Base-by-base conservation (phyloP, 2,797 vertebrate species). In the Huso huso region DNA sequence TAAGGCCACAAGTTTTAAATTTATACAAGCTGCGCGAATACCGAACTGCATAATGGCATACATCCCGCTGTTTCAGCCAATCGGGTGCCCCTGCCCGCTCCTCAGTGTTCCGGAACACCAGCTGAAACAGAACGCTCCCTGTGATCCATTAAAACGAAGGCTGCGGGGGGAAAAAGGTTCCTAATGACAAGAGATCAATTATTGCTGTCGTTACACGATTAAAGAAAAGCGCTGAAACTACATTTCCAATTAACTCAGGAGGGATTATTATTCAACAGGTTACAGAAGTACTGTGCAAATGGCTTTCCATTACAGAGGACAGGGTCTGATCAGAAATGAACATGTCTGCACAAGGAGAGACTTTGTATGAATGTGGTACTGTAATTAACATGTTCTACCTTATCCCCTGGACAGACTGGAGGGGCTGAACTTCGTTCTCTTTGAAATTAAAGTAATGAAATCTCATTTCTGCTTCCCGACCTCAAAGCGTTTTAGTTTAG, bases 281-380 rank as follows among this genome's bases (percentile, higher is more conserved):
- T 18, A 18, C 18, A 18, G 2, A 18, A 18, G 18, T 18, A 18
- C 18, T 18, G 1, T 18, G 1, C 18, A 18, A 18, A 18, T 18
- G 18, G 18, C 18, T 18, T 18, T 18, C 18, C 18, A 1, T 18
- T 2, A 18, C 18, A 18, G 18, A 18, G 18, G 65, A 51, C 50
- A 7, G 6, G 63, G 13, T 23, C 68, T 13, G 37, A 12, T 37
- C 49, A 49, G 10, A 55, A 10, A 57, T 9, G 12, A 49, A 52
- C 57, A 51, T 62, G 61, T 61, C 69, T 62, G 69, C 51, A 37
- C 66, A 58, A 70, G 52, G 58, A 61, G 58, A 18, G 18, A 18
- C 18, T 18, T 18, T 18, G 18, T 18, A 18, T 18, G 18, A 18
- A 18, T 18, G 2, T 18, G 18, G 18, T 62, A 53, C 58, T 49